Percentiles rank a stretch among this genome's conserved stretches.
These are phyloP conservation scores for Sabatieria punctata DNA, from an alignment of 2,888 invertebrate species.

Conservation along the genomic window DNA sequence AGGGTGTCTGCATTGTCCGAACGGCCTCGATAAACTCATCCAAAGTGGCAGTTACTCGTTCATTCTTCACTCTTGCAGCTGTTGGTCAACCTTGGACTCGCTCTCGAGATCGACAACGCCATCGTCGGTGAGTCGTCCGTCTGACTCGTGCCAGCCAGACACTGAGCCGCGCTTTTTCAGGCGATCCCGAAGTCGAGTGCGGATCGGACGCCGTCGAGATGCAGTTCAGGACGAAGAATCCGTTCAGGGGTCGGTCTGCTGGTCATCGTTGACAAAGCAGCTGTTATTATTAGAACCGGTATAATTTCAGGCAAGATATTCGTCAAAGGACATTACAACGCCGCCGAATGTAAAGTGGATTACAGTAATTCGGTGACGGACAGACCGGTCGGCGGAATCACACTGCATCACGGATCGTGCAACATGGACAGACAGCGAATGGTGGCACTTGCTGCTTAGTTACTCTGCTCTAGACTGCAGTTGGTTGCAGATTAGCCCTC, in stretches of 20 bases:
- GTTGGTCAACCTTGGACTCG: too few species aligned
- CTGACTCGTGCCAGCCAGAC: too few species aligned
- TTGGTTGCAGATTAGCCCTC: constrained; percentile 13
- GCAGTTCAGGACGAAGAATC: constrained; percentile 9
- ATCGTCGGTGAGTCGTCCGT: too few species aligned
- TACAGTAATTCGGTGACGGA: constrained; percentile 14
- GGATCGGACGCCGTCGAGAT: constrained; percentile 8
- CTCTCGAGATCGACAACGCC: too few species aligned
- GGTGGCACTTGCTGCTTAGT: constrained; percentile 13
- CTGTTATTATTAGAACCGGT: background rate
- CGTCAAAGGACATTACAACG: constrained; percentile 29
- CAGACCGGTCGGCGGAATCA: constrained; percentile 19
- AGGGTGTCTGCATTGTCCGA: too few species aligned
- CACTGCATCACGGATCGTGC: constrained; percentile 26
- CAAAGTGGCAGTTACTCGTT: too few species aligned
- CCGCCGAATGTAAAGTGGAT: constrained; percentile 25
- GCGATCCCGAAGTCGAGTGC: constrained; percentile 11
- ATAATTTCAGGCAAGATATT: constrained; percentile 25
- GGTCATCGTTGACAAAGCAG: background rate
- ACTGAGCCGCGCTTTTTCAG: too few species aligned
- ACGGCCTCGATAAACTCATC: too few species aligned
- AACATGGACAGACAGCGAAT: constrained; percentile 30
- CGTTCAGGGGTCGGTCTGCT: constrained; percentile 7
- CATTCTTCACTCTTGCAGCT: too few species aligned
- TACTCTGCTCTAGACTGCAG: background rate